Conservation (phyloP, 1,140 invertebrate genomes). For the Brachionus plicatilis region DNA sequence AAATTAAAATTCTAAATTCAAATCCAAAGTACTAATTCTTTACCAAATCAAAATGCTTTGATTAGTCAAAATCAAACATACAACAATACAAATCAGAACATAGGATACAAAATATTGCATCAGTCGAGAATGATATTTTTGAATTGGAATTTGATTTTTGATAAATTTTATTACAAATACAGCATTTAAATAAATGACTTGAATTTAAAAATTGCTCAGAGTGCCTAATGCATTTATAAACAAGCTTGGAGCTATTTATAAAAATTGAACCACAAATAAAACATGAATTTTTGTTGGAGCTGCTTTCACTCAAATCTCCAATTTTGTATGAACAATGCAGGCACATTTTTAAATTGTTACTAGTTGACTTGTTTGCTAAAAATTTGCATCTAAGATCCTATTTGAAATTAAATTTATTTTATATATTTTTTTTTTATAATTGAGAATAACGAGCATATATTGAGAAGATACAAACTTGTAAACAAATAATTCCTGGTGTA, state of each 20-base stretch:
- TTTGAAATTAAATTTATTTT: background rate
- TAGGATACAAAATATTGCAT: background rate
- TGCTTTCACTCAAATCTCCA: background rate
- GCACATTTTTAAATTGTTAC: background rate
- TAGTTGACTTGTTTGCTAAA: background rate
- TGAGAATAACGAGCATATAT: no score
- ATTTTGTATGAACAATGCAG: background rate
- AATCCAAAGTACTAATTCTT: no score
- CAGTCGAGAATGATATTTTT: background rate
- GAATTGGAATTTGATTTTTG: background rate
- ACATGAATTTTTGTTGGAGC: background rate
- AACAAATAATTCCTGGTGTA: no score
- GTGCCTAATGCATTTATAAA: background rate
- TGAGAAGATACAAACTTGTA: background rate
- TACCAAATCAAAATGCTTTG: no score
- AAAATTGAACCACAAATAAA: background rate
- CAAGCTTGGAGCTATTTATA: background rate
- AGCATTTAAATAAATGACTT: background rate
- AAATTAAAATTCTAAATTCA: no score
- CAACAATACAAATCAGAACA: background rate
- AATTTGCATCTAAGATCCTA: background rate
- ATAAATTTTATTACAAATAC: constrained; percentile 7
- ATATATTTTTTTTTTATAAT: no score
- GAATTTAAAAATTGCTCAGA: background rate
- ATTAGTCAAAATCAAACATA: background rate